Evolutionary conservation across 37 sponge, comb jelly and placozoan genomes (phyloP).

Genomic region (Chondrosia reniformis): DNA sequence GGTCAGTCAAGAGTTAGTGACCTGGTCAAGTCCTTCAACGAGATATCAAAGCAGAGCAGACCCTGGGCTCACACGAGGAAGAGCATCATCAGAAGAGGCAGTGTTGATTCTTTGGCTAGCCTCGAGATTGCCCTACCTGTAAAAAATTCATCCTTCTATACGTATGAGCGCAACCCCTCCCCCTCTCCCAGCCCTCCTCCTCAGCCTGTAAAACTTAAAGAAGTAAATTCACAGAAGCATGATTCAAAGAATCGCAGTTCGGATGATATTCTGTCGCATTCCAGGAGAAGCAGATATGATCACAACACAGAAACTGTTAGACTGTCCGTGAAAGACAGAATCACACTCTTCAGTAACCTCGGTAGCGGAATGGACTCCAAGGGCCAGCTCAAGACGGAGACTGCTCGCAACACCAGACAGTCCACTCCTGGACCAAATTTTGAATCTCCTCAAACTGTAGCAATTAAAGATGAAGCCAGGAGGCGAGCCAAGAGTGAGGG

Average conservation of each 20-base stretch:
- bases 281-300: no score
- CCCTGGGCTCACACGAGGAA: not conserved
- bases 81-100: not conserved
- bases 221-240: not conserved
- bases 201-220: not conserved
- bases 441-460: no score
- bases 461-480: no score
- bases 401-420: conserved; percentile 3
- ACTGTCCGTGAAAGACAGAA: conserved; percentile 9
- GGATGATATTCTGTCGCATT: not conserved
- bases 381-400: conserved; percentile 1
- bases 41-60: not conserved
- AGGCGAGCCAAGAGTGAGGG: not conserved
- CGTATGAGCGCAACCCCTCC: not conserved
- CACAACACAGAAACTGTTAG: not conserved
- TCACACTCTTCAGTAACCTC: not conserved
- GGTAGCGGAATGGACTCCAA: conserved; percentile 5
- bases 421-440: not conserved
- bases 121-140: conserved; percentile 16
- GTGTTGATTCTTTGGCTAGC: conserved; percentile 1
- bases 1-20: not conserved
- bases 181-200: not conserved
- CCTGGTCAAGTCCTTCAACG: conserved; percentile 3
- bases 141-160: conserved; percentile 9
- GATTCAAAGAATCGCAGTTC: conserved; percentile 5